Evolutionary conservation across 2,888 invertebrate species (phyloP).

Genomic region (Chorisops tibialis): DNA sequence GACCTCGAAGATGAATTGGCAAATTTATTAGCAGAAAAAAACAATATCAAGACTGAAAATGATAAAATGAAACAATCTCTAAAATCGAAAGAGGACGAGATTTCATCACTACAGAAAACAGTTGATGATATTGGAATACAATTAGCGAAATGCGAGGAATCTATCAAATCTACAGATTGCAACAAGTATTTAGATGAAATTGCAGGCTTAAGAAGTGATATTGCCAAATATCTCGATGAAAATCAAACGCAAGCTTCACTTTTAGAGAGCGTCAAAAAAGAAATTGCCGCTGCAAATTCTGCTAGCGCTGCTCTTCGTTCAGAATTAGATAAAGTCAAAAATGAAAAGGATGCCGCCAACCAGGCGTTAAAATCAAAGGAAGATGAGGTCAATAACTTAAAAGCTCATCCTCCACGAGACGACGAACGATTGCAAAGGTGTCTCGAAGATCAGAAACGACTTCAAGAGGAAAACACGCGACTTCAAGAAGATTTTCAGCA

Average conservation of each 20-base stretch:
- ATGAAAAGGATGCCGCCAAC: slow-evolving; percentile 6
- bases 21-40: slow-evolving; percentile 1
- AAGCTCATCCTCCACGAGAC: neutral
- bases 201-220: neutral
- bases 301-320: neutral
- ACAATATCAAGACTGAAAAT: neutral
- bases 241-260: neutral
- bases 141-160: neutral
- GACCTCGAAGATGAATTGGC: slow-evolving; percentile 3
- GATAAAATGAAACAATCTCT: neutral
- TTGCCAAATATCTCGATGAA: neutral
- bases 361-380: neutral
- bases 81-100: slow-evolving; percentile 1
- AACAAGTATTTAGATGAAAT: neutral
- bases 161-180: neutral
- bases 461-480: slow-evolving; percentile 2
- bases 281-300: neutral
- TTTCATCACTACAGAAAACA: neutral
- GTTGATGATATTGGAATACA: neutral
- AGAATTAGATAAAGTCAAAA: neutral
- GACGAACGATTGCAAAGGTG: neutral
- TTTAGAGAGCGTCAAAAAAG: neutral
- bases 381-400: neutral
- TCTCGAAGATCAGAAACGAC: neutral
- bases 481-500: slow-evolving; percentile 15